These are phyloP conservation scores for Seriola rivoliana DNA, from an alignment of 2,113 vertebrate species.

Conservation along the genomic window DNA sequence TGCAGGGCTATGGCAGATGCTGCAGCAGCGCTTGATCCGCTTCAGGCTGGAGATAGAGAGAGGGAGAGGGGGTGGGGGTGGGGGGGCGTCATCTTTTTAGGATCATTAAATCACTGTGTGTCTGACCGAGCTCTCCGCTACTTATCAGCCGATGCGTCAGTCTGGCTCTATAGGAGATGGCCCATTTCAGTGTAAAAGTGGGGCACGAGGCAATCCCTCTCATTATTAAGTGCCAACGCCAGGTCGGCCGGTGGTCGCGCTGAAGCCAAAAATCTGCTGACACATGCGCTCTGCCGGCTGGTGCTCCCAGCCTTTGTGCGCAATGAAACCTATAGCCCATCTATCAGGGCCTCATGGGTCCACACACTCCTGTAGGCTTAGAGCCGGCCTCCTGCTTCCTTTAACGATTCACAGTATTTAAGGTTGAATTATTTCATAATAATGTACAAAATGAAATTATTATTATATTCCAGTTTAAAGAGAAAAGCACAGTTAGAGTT, in stretches of 20 bases:
- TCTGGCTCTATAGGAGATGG: constrained; percentile 19
- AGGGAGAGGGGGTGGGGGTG: neutral
- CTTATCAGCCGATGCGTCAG: constrained; percentile 10
- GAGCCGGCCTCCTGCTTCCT: neutral
- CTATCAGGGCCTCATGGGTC: constrained; percentile 48
- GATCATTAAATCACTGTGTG: constrained; percentile 52
- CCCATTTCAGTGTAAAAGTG: constrained; percentile 36
- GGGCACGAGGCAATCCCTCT: constrained; percentile 20
- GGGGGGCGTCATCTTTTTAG: constrained; percentile 41
- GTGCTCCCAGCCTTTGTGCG: constrained; percentile 68
- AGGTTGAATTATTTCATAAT: neutral
- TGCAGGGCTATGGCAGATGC: constrained; percentile 66
- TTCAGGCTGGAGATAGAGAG: constrained; percentile 21
- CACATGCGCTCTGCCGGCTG: constrained; percentile 69
- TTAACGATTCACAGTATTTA: neutral
- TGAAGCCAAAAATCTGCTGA: constrained; percentile 75
- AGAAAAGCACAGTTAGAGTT: neutral
- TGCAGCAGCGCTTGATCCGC: constrained; percentile 72
- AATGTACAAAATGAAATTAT: no score
- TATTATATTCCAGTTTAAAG: neutral
- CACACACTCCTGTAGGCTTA: neutral
- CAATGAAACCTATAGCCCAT: constrained; percentile 41
- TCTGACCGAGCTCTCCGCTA: constrained; percentile 11
- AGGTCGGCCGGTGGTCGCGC: constrained; percentile 46
- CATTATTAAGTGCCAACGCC: constrained; percentile 25